A percentile compares a stretch with the other conserved stretches of the same genome.
Evolutionary conservation across 2,888 invertebrate genomes (phyloP).

Genomic region (Crepidodera aurea): DNA sequence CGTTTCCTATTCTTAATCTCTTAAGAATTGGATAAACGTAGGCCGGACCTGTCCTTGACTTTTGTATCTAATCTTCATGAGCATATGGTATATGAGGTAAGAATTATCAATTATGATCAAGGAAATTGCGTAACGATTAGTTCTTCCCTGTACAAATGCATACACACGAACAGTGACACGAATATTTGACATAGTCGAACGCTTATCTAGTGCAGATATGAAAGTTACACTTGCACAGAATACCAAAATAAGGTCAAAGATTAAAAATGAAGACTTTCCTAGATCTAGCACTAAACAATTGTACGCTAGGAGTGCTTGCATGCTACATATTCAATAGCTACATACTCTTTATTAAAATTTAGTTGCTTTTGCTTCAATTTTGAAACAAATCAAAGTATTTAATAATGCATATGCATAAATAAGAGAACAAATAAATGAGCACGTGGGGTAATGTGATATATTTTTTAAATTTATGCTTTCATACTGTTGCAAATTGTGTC

Average conservation of each 20-base stretch:
- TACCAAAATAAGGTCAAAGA: conserved; percentile 28
- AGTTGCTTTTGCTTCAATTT: too few species aligned
- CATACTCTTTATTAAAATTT: too few species aligned
- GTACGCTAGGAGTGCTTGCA: too few species aligned
- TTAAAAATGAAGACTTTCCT: conserved; percentile 24
- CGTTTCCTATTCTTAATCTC: too few species aligned
- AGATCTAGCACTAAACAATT: not conserved
- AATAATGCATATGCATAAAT: too few species aligned
- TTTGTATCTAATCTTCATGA: not conserved
- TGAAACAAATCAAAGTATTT: too few species aligned
- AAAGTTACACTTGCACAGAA: conserved; percentile 15
- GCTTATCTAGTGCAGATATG: conserved; percentile 26
- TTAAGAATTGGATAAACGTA: not conserved
- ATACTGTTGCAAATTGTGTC: too few species aligned
- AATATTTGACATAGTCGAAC: conserved; percentile 21
- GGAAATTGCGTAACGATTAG: not conserved
- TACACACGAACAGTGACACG: conserved; percentile 14
- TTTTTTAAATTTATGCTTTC: too few species aligned
- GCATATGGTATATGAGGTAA: not conserved
- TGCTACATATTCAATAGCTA: too few species aligned
- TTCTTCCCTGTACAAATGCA: conserved; percentile 23
- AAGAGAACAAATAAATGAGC: too few species aligned
- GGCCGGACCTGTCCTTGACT: not conserved
- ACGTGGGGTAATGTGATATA: too few species aligned
- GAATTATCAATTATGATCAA: not conserved